Evolutionary conservation across 1,140 invertebrate species (phyloP).

Genomic region (Heliothis virescens): DNA sequence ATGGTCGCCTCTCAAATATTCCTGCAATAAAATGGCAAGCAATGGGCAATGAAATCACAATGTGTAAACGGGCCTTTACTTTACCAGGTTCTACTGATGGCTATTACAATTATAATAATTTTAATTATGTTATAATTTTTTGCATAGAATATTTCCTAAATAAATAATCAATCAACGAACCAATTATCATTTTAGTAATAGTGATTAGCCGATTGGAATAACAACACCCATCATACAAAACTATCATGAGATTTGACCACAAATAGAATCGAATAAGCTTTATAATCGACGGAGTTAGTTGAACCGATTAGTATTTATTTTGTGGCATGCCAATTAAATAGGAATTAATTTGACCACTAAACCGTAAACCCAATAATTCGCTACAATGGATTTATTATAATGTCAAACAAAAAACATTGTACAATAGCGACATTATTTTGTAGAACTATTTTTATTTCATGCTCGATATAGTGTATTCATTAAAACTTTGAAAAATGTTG

Average conservation of each 20-base stretch:
- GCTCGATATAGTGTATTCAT: no score
- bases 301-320: slow-evolving; percentile 13
- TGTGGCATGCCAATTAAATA: slow-evolving; percentile 3
- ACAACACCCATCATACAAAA: not conserved
- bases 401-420: slow-evolving; percentile 4
- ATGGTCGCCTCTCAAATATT: no score
- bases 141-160: no score
- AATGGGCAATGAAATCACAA: no score
- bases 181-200: not conserved
- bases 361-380: slow-evolving; percentile 1
- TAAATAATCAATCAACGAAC: not conserved
- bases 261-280: slow-evolving; percentile 12
- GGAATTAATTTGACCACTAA: slow-evolving; percentile 21
- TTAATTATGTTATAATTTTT: no score
- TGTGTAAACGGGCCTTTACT: no score
- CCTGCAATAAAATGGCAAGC: no score
- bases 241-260: not conserved
- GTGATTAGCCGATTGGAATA: not conserved
- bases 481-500: no score
- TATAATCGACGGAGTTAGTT: not conserved
- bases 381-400: not conserved
- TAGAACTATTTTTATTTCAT: no score
- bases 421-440: no score
- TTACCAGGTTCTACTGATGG: no score
- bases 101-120: no score